Percentiles rank a stretch among this genome's conserved stretches.
phyloP scores from a whole-genome alignment of 2,888 invertebrate genomes.

The Heliconius erato region DNA sequence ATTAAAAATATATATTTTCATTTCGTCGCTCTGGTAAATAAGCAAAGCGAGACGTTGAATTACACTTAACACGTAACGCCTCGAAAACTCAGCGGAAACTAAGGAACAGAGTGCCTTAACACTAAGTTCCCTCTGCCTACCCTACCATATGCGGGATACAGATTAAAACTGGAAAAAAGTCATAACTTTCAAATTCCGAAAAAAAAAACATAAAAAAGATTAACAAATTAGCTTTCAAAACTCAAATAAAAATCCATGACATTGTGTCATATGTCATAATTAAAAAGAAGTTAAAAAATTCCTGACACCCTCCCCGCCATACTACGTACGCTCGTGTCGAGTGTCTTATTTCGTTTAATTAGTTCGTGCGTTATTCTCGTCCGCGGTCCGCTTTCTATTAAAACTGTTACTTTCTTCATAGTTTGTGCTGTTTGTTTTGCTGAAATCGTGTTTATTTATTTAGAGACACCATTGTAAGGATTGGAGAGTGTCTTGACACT shows the following conservation, averaged over 20 bases:
- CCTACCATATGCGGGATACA: too few species aligned
- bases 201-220: neutral
- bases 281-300: slow-evolving; percentile 60
- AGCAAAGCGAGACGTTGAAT: too few species aligned
- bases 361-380: slow-evolving; percentile 46
- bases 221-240: neutral
- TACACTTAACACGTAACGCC: too few species aligned
- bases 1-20: too few species aligned
- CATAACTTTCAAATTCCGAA: neutral
- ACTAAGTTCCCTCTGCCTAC: too few species aligned
- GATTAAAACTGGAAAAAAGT: too few species aligned
- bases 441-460: neutral
- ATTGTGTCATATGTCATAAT: slow-evolving; percentile 43
- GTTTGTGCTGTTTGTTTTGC: slow-evolving; percentile 46
- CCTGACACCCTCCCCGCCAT: slow-evolving; percentile 63
- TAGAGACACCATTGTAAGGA: too few species aligned
- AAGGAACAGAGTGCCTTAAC: too few species aligned
- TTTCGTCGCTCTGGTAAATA: too few species aligned
- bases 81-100: too few species aligned
- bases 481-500: too few species aligned
- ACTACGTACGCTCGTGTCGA: slow-evolving; percentile 65
- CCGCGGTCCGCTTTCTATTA: slow-evolving; percentile 44
- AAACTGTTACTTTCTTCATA: slow-evolving; percentile 48
- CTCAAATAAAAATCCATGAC: slow-evolving; percentile 1
- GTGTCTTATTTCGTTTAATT: slow-evolving; percentile 57